phyloP scores from a whole-genome alignment of 2,797 vertebrate species.

The Mus caroli region DNA sequence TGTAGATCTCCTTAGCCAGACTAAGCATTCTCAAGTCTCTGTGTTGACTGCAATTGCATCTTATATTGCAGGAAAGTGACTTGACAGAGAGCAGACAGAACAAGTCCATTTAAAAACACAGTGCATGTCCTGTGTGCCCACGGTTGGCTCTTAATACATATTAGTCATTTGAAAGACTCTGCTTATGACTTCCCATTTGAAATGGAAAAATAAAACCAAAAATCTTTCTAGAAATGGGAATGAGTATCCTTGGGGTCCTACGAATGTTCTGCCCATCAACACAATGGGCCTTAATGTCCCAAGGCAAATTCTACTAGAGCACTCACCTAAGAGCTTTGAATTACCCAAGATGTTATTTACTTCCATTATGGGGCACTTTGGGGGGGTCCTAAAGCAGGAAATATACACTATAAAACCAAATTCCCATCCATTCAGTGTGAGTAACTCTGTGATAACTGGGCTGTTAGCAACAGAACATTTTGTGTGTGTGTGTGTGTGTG shows the following conservation, averaged over 20 bases:
- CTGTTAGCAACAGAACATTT: slow-evolving; percentile 79
- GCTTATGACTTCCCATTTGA: slow-evolving; percentile 23
- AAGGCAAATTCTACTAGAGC: neutral
- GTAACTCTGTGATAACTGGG: slow-evolving; percentile 74
- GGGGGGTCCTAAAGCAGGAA: slow-evolving; percentile 53
- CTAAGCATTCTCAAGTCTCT: neutral
- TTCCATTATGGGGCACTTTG: slow-evolving; percentile 50
- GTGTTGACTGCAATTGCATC: neutral
- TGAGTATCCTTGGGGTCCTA: neutral
- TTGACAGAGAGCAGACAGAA: neutral
- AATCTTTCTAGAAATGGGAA: slow-evolving; percentile 55
- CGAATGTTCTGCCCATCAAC: slow-evolving; percentile 54
- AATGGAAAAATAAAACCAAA: neutral
- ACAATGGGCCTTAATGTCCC: slow-evolving; percentile 59
- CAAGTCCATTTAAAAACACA: neutral
- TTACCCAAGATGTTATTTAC: slow-evolving; percentile 14
- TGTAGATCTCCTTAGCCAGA: neutral
- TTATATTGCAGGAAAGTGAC: neutral
- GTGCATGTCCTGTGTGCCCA: neutral
- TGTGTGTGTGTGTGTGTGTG: slow-evolving; percentile 14
- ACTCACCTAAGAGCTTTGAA: slow-evolving; percentile 59
- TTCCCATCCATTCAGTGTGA: slow-evolving; percentile 73
- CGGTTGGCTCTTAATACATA: neutral
- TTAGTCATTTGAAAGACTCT: slow-evolving; percentile 28
- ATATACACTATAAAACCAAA: slow-evolving; percentile 69